Base-by-base conservation (phyloP, 2,113 vertebrate species). In the Carassius carassius region DNA sequence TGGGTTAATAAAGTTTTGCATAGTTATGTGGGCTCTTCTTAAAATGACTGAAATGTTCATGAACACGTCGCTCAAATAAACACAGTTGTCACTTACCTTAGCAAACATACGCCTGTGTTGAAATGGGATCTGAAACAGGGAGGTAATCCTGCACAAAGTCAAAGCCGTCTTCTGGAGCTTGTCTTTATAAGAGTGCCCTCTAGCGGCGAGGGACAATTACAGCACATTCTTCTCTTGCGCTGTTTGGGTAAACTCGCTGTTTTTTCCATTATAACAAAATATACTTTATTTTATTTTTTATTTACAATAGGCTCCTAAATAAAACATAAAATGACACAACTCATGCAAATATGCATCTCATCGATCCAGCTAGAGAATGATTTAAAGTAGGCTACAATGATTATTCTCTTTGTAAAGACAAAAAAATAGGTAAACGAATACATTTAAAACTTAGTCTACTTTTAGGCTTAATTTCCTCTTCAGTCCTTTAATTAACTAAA, bases 31-130 rank as follows among this genome's bases (percentile, higher is more conserved):
- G 93, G 93, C 93, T 92, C 94, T 95, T 95, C 94, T 94, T 94
- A 94, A 94, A 94, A 94, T 94, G 94, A 95, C 95, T 93, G 94
- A 95, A 95, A 95, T 94, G 93, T 94, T 96, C 94, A 93, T 92
- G 94, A 96, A 92, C 93, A 94, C 93, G 91, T 94, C 94, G 94
- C 94, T 95, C 94, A 95, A 94, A 95, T 93, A 95, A 95, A 95
- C 92, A 93, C 91, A 94, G 56, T 89, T 94, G 92, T 95, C 95
- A 94, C 92, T 89, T 91, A 93, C 89, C 92, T 93, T 89, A 91
- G 91, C 89, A 93, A 89, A 94, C 93, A 94, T 92, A 95, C 90
- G 94, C 93, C 92, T 91, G 92, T 92, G 89, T 25, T 44, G 92
- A 89, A 93, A 89, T 93, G 90, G 88, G 65, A 81, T 62, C n/a